Base-by-base conservation (phyloP, 2,888 invertebrate genomes). In the Carabus problematicus region DNA sequence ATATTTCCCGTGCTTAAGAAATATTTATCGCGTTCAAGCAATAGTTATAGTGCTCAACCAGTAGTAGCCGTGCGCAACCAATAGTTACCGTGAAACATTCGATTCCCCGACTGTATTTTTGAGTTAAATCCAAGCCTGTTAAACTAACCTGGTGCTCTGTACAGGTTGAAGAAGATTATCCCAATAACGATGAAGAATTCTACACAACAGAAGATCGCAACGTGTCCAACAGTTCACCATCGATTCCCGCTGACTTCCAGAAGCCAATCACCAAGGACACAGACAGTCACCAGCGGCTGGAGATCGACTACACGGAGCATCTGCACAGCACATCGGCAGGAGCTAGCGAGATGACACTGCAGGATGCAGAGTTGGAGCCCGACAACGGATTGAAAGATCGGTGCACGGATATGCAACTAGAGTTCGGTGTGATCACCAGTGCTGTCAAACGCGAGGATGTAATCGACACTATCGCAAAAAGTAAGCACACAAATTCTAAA, bases 361-460 rank as follows among this genome's bases (percentile, higher is more conserved):
- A 79, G 1, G 78, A 81, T 43, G 74, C 75, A 39, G 73, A 76
- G 1, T 75, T 84, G 73, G 84, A 84, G 73, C 80, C 83, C 0
- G 84, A 84, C 62, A 79, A 80, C 1, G 77, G 82, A 18, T 74
- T 83, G 8, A 83, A 84, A 60, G 81, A 84, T 70, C 77, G 83
- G 2, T 82, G 82, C 3, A 80, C 81, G 1, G 83, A 84, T 73
- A 81, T 84, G 81, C 81, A 81, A 64, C 80, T 84, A 54, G 84
- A 84, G 72, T 84, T 82, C 68, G 78, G 78, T 12, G 8, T 39
- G 29, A 29, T 56, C 8, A 56, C 19, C 18, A 77, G 78, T 12
- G 3, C 55, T n/a, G 29, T 55, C 6, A 56, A 56, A 56, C 29
- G 56, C 2, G 52, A 52, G 16, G 52, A 52, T 16, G 16, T 52